Conservation (phyloP, 1,140 invertebrate genomes). For the Argopecten irradians region DNA sequence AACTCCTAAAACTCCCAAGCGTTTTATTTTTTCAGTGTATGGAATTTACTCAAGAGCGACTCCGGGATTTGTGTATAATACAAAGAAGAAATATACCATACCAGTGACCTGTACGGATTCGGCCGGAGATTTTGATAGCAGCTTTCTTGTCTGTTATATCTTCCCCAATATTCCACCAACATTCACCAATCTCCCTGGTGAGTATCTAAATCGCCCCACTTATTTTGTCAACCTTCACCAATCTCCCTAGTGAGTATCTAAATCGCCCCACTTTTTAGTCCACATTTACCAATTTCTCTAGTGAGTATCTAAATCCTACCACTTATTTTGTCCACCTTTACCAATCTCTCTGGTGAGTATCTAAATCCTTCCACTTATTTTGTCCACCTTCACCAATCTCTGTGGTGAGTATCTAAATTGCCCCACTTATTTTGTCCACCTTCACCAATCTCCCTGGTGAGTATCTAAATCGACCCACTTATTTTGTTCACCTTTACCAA, state of each 20-base stretch:
- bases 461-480: too few species aligned
- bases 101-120: background rate
- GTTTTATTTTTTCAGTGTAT: background rate
- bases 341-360: too few species aligned
- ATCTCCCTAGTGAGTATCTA: too few species aligned
- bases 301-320: too few species aligned
- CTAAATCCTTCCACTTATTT: too few species aligned
- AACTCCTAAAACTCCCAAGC: too few species aligned
- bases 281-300: background rate
- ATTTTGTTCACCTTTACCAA: too few species aligned
- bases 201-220: too few species aligned
- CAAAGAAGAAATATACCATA: background rate
- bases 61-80: background rate
- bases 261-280: background rate
- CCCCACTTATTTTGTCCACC: too few species aligned
- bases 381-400: background rate
- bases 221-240: too few species aligned
- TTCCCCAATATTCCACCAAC: background rate
- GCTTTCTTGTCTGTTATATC: background rate
- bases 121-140: background rate
- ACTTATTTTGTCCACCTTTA: too few species aligned
- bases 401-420: background rate
- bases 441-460: too few species aligned
- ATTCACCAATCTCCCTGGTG: background rate
- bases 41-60: background rate